Evolutionary conservation across 2,888 invertebrate genomes (phyloP).

Genomic region (Tetranychus piercei): DNA sequence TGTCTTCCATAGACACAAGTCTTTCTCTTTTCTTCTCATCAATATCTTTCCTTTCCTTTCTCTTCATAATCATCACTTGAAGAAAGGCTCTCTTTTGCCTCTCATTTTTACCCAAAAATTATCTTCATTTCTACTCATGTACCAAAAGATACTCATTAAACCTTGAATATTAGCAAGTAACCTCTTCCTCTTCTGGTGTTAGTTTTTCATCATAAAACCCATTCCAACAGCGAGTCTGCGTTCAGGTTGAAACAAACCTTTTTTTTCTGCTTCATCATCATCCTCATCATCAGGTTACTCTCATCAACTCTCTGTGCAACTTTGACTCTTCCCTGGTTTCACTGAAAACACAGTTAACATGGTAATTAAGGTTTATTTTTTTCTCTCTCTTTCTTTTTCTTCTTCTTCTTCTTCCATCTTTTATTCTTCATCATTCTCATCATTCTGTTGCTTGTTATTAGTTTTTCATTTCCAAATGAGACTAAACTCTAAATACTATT

Average conservation of each 20-base stretch:
- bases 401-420: not conserved
- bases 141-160: not conserved
- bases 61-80: not conserved
- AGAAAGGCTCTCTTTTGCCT: not conserved
- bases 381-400: not conserved
- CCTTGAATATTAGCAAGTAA: not conserved
- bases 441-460: conserved; percentile 1
- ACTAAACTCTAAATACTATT: not conserved
- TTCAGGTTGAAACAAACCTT: not conserved
- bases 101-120: not conserved
- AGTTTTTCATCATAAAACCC: not conserved
- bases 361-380: not conserved
- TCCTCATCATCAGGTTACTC: not conserved
- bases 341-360: not conserved
- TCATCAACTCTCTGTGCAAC: not conserved
- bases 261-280: not conserved
- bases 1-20: not conserved
- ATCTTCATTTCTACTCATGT: not conserved
- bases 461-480: conserved; percentile 1
- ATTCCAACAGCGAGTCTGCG: not conserved
- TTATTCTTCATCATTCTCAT: not conserved
- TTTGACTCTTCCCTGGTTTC: not conserved
- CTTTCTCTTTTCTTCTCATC: not conserved
- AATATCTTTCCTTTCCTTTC: not conserved
- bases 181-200: not conserved